Evolutionary conservation across 2,888 invertebrate species (phyloP).

Genomic region (Sphaerophoria rueppellii): DNA sequence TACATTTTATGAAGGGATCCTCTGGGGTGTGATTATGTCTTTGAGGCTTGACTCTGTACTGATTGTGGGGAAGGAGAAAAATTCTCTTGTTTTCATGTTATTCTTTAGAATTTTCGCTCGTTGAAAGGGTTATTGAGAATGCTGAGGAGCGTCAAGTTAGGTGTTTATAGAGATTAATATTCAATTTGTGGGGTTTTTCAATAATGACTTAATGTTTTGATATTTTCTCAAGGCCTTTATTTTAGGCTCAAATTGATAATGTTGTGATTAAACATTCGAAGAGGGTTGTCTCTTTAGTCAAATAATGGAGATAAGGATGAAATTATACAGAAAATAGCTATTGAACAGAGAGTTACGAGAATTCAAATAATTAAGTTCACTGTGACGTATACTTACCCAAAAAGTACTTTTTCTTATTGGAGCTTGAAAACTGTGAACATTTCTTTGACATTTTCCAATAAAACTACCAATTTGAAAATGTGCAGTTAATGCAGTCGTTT

Average conservation of each 20-base stretch:
- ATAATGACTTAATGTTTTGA: constrained; percentile 3
- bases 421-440: neutral
- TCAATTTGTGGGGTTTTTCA: constrained; percentile 8
- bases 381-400: neutral
- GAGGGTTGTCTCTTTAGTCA: neutral
- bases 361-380: neutral
- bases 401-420: neutral
- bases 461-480: no score
- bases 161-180: neutral
- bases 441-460: no score
- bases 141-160: neutral
- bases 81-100: neutral
- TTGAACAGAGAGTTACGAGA: neutral
- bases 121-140: constrained; percentile 14
- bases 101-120: constrained; percentile 11
- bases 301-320: neutral
- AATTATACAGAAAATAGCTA: neutral
- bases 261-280: neutral
- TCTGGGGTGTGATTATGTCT: constrained; percentile 20
- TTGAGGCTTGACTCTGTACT: neutral
- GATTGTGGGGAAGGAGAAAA: neutral
- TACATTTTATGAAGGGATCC: constrained; percentile 24
- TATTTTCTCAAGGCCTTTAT: neutral
- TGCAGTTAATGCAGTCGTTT: no score
- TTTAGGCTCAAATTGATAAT: neutral